Conservation (phyloP, 2,797 vertebrate species). For the Lycodopsis pacificus region DNA sequence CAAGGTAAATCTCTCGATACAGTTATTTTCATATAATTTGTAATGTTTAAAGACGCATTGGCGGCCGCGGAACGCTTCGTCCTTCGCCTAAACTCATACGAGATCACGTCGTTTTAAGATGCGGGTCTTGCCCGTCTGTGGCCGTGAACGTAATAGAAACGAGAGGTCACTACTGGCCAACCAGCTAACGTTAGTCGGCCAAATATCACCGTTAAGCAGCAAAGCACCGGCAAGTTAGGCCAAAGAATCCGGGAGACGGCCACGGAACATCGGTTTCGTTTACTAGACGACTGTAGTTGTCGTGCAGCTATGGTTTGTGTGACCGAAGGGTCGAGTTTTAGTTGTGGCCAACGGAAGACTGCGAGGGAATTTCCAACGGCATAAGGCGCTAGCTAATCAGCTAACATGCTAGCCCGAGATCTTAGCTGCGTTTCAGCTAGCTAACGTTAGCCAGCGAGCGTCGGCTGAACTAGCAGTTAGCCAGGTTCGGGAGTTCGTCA, state of each 20-base stretch:
- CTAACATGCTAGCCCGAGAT: slow-evolving; percentile 48
- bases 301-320: accelerated
- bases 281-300: background rate
- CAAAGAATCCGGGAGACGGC: slow-evolving; percentile 14
- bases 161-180: slow-evolving; percentile 68
- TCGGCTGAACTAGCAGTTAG: slow-evolving; percentile 12
- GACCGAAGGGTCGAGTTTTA: no score
- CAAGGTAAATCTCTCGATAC: slow-evolving; percentile 80
- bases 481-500: background rate
- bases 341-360: background rate
- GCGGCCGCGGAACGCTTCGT: accelerated
- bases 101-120: background rate
- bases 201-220: slow-evolving; percentile 55
- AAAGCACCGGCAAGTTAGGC: slow-evolving; percentile 76
- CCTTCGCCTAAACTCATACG: background rate
- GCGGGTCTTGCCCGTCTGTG: background rate
- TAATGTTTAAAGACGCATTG: background rate
- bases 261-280: accelerated
- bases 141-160: slow-evolving; percentile 20
- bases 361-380: slow-evolving; percentile 7
- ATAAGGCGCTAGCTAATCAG: slow-evolving; percentile 50
- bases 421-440: slow-evolving; percentile 43
- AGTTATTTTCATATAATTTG: slow-evolving; percentile 41
- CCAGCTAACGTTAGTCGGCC: slow-evolving; percentile 34
- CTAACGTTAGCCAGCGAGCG: slow-evolving; percentile 15